Base-by-base conservation (phyloP, 1,140 invertebrate genomes). In the Panulirus ornatus region DNA sequence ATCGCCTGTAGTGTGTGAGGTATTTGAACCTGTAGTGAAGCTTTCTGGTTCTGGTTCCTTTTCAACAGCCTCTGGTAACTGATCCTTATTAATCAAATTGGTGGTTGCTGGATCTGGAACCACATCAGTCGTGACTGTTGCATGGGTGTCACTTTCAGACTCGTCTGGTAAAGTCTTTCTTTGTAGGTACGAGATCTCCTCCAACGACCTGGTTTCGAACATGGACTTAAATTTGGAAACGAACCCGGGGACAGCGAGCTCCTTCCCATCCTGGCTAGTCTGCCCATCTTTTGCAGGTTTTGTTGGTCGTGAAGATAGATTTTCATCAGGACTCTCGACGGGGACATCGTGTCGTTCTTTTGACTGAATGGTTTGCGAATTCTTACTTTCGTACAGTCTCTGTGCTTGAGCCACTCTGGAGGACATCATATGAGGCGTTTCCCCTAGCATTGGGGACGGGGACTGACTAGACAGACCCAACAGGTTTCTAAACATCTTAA, bases 111-210 rank as follows among this genome's bases (percentile, higher is more conserved):
- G 44, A 47, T 11, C 44, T 0, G 8, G 44, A 47, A 1, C 8
- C 44, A 1, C 0, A 11, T 8, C 8, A 16, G 44, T 47, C 44
- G 8, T 8, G 44, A 47, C 8, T 11, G 8, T 11, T 0, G 44
- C 8, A 0, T 5, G 54, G 54, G n/a, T 30, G 1, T 11, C 27
- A 5, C 38, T 30, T 51, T 79, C 40, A 51, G 16, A 36, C 14
- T 44, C n/a, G 14, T 1, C 8, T 34, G 34, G 9, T 6, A 27
- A 22, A 1, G 22, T 34, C 38, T 73, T 42, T 73, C 44, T 81
- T 30, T 88, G 87, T 19, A 88, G 63, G 44, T 22, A 42, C 6
- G 87, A 81, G 42, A 88, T 88, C 83, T 88, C 87, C 38, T 81
- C 54, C 8, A 88, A 5, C 6, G 87, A 82, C 36, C 44, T 88